These are phyloP conservation scores for Seira musarum DNA, from an alignment of 2,888 invertebrate species.

Conservation along the genomic window DNA sequence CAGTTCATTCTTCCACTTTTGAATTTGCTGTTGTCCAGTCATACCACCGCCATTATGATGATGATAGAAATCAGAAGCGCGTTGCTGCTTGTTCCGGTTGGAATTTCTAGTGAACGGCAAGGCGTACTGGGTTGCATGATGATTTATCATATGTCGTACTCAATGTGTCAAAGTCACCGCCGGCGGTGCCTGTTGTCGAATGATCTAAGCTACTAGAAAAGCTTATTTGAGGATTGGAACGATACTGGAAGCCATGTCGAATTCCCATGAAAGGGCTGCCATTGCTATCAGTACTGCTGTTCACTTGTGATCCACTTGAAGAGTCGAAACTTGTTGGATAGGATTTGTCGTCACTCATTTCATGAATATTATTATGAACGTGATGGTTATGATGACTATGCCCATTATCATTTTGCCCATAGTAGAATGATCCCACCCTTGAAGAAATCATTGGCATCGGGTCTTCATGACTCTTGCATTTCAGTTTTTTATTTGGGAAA, in stretches of 20 bases:
- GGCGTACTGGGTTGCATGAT: slow-evolving; percentile 50
- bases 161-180: slow-evolving; percentile 33
- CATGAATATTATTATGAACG: slow-evolving; percentile 30
- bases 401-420: neutral
- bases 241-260: slow-evolving; percentile 46
- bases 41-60: neutral
- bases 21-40: slow-evolving; percentile 42
- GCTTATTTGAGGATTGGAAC: slow-evolving; percentile 53
- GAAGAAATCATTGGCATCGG: slow-evolving; percentile 18
- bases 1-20: slow-evolving; percentile 63
- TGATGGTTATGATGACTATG: slow-evolving; percentile 4
- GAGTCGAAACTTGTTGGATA: slow-evolving; percentile 10
- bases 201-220: slow-evolving; percentile 37
- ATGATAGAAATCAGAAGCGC: neutral
- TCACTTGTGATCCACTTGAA: neutral
- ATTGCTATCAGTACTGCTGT: neutral
- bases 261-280: slow-evolving; percentile 32
- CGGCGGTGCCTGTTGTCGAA: slow-evolving; percentile 13
- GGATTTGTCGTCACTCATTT: neutral
- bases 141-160: slow-evolving; percentile 55
- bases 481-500: slow-evolving; percentile 13
- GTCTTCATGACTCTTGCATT: slow-evolving; percentile 45
- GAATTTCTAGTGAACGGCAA: slow-evolving; percentile 49
- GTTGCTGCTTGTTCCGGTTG: slow-evolving; percentile 40
- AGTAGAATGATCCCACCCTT: neutral